Base-by-base conservation (phyloP, 2,888 invertebrate genomes). In the Drosophila eohydei region DNA sequence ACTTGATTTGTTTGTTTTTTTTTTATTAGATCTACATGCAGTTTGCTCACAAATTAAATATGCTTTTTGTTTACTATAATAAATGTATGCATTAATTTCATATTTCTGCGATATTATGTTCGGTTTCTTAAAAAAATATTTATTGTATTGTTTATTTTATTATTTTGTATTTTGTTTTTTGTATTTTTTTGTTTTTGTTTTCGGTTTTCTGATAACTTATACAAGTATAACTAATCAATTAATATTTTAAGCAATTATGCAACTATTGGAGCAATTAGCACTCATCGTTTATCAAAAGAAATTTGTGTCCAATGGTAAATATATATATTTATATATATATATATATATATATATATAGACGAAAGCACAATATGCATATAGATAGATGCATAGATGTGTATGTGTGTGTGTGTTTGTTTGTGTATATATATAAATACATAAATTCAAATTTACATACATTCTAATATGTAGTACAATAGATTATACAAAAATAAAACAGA, bases 401-500 rank as follows among this genome's bases (percentile, higher is more conserved):
- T 26, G 26, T 36, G 5, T 38, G 14, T 36, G 11, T 54, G 70
- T 55, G 28, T 38, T 5, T 26, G 11, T 34, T 6, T 26, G 16
- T 40, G 43, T 61, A 51, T 70, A 60, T 60, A 63, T 73, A 69
- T 74, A 74, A 71, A 79, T 77, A 75, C 76, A 76, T 78, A 73
- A 78, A 78, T 76, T 78, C 66, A 78, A 78, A 75, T 81, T 67
- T 75, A 83, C 75, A 83, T 83, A 88, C 58, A 28, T 73, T 71
- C 65, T 78, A 66, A 66, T 79, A 71, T 44, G 60, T 61, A 68
- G 72, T 72, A 74, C 72, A 83, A 79, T 86, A 88, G 83, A 75
- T 80, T 88, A 83, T 89, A 86, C 88, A 86, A 89, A 86, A 86
- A 89, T 86, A 86, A 86, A 86, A 86, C 89, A 86, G 89, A 85